Evolutionary conservation across 2,113 vertebrate genomes (phyloP).

Genomic region (Kryptolebias marmoratus): DNA sequence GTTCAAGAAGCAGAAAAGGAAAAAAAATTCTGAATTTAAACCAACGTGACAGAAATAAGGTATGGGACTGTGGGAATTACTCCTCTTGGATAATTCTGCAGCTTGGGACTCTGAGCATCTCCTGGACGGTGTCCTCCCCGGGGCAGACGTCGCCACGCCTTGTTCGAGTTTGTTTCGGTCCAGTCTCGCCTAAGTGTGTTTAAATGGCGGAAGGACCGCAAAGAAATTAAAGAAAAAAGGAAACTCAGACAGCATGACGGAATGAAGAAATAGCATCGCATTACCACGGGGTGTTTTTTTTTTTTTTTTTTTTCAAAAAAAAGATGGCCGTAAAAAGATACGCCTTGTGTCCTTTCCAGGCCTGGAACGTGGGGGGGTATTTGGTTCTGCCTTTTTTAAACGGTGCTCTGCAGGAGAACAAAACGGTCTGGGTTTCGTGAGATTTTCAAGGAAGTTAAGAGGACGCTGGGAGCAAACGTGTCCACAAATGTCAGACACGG

Average conservation of each 20-base stretch:
- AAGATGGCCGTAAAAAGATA: conserved; percentile 62
- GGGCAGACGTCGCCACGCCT: conserved; percentile 45
- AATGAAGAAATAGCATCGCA: conserved; percentile 72
- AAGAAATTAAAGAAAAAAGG: conserved; percentile 64
- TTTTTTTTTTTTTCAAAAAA: too few species aligned
- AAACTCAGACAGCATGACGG: conserved; percentile 74
- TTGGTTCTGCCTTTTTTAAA: conserved; percentile 53
- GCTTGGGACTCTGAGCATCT: conserved; percentile 21
- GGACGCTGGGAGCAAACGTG: conserved; percentile 6
- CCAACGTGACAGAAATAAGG: conserved; percentile 3
- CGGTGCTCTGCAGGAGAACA: conserved; percentile 23
- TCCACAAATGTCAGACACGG: not conserved
- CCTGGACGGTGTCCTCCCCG: not conserved
- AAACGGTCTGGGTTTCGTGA: conserved; percentile 20
- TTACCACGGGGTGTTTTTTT: conserved; percentile 62
- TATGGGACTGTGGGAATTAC: conserved; percentile 16
- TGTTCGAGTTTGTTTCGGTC: conserved; percentile 62
- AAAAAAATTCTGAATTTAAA: conserved; percentile 9
- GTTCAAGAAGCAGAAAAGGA: conserved; percentile 14
- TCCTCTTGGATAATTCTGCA: not conserved
- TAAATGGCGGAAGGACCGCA: conserved; percentile 47
- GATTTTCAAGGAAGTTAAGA: conserved; percentile 23
- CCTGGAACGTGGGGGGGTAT: conserved; percentile 45
- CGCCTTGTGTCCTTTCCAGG: conserved; percentile 55
- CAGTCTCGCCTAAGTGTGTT: conserved; percentile 53